A percentile compares a stretch with the other conserved stretches of the same genome.
phyloP scores from a whole-genome alignment of 2,113 vertebrate genomes.

The Colossoma macropomum region DNA sequence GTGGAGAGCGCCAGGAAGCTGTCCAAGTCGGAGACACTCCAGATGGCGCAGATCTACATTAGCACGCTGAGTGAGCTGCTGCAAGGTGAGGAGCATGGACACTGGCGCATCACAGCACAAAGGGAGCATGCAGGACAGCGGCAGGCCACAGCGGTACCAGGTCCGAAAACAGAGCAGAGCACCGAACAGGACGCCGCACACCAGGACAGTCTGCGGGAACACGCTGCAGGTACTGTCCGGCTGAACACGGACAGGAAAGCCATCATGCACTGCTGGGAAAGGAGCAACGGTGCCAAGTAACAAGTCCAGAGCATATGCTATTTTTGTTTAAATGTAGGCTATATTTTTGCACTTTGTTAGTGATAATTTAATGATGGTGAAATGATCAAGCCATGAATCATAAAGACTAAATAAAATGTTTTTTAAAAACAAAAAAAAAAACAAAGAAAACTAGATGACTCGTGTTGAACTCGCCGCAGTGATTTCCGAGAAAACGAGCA shows the following conservation, averaged over 20 bases:
- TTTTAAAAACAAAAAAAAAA: not conserved
- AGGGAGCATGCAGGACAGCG: not conserved
- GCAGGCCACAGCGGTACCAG: not conserved
- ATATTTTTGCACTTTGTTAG: not conserved
- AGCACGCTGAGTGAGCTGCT: slow-evolving; percentile 77
- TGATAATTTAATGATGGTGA: not conserved
- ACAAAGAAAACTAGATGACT: not conserved
- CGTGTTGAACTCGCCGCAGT: not conserved
- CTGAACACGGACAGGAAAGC: not conserved
- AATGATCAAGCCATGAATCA: not conserved
- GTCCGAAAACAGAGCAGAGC: not conserved
- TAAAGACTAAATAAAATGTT: not conserved
- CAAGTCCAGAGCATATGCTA: not conserved
- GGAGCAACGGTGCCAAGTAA: slow-evolving; percentile 59
- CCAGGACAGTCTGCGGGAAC: slow-evolving; percentile 3
- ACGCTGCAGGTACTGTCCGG: not conserved
- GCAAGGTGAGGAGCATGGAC: slow-evolving; percentile 49
- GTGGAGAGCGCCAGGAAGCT: slow-evolving; percentile 79
- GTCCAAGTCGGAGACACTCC: slow-evolving; percentile 84
- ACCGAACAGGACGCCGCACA: not conserved
- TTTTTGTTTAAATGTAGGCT: slow-evolving; percentile 6
- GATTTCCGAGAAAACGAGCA: not conserved
- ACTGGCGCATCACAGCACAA: not conserved
- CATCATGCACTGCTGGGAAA: slow-evolving; percentile 53
- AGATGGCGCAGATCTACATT: slow-evolving; percentile 87